Evolutionary conservation across 2,113 vertebrate genomes (phyloP), one percentile per base, ranked within the genome.

Genomic region (Baryphthengus martii): DNA sequence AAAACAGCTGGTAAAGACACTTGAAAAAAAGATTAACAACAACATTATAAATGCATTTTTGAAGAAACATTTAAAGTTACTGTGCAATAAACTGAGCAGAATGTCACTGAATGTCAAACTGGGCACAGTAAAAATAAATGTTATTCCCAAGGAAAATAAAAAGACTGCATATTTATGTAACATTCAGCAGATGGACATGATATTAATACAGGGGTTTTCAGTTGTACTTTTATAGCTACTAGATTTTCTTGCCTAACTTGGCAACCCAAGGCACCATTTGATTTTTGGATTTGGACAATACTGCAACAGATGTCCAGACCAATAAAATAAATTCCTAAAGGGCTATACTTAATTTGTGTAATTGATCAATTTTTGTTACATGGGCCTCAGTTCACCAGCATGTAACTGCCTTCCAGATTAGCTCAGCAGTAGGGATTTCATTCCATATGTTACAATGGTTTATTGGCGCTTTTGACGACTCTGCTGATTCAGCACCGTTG

Each of bases 261-360:
- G 99, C 99, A 98, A 98, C 98, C 98, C 97, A 94, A 98, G 98
- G 97, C 98, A 99, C 98, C 98, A 98, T 99, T 99, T 99, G 99
- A 99, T 99, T 99, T 98, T 99, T 98, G 99, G 99, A 99, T 99
- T 99, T 99, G 99, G 99, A 99, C 99, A 99, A 99, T 99, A 98
- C 99, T 98, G 98, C 99, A 99, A 99, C 99, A 99, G 99, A 99
- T 99, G 99, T 99, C 99, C 98, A 98, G 98, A 99, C 98, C 99
- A 99, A 99, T 99, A 99, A 99, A 99, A 99, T 97, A 98, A 98
- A 99, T 98, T 99, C 99, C 99, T 99, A 98, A 98, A 99, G 99
- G 99, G 99, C 98, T 98, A 97, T 93, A 97, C 97, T 98, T 99
- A 99, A 99, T 99, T 99, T 98, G 98, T 98, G 98, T 99, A 99